Base-by-base conservation (phyloP, 2,113 vertebrate species). In the Grammomys dolichurus region DNA sequence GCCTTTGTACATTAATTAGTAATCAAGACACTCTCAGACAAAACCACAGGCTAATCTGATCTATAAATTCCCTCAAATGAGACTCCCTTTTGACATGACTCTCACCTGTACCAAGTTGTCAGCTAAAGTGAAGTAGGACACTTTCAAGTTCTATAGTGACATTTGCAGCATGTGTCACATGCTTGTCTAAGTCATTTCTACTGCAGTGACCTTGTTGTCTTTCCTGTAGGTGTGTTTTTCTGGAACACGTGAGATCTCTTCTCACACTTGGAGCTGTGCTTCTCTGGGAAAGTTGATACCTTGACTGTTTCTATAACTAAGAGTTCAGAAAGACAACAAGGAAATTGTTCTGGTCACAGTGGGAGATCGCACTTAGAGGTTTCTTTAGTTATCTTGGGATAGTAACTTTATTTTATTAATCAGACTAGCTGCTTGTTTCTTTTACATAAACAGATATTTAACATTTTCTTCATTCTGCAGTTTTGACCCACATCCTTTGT, bases 401-500 rank as follows among this genome's bases (percentile, higher is more conserved):
- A 43, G 16, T 89, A 33, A 86, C 26, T 93, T n/a, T 80, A 60
- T 89, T 95, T 94, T 67, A 80, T 33, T 63, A 86, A 89, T 69
- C 26, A 90, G 20, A 54, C 7, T 54, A 77, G 36, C 28, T 81
- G 67, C 88, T 33, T 81, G n/a, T 33, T 48, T 20, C 9, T 67
- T 86, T 36, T 67, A 48, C 26, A 33, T 86, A 76, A 10, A 72
- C 65, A 12, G 2, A 19, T 90, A 85, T 46, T 85, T 28, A 24
- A 20, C 58, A 54, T 54, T 91, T 89, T 94, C 26, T 86, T 93
- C 6, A 54, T 93, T 85, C 43, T 54, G 76, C 40, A 81, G 2
- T 81, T 77, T 76, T 93, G 60, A 48, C 24, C 22, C 54, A 3
- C 48, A 5, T 60, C 13, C 8, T 90, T 82, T 86, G 19, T 76